Evolutionary conservation across 2,797 vertebrate species (phyloP).

Genomic region (Passerculus sandwichensis): DNA sequence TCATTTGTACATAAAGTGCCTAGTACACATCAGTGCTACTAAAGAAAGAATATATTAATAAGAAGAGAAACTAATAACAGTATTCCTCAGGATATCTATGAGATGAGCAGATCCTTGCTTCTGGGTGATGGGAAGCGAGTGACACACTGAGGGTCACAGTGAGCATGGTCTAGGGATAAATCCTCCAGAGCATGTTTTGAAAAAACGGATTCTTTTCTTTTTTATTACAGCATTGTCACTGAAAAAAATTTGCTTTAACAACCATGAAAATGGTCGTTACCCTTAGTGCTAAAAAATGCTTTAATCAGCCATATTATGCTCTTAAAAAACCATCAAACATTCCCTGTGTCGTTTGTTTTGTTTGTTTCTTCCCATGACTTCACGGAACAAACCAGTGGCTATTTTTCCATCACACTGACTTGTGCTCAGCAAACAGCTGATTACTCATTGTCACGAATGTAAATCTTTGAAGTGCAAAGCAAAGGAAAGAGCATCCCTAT

Average conservation of each 20-base stretch:
- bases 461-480: conserved; percentile 27
- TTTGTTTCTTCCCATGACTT: conserved; percentile 40
- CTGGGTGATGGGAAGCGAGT: conserved; percentile 18
- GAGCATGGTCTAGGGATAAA: not conserved
- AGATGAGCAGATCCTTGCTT: not conserved
- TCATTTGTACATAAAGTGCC: conserved; percentile 31
- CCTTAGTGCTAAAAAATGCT: not conserved
- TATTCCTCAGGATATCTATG: not conserved
- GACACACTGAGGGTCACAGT: not conserved
- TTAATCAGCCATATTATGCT: not conserved
- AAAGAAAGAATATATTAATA: not conserved
- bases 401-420: not conserved
- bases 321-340: not conserved
- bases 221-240: not conserved
- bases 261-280: not conserved
- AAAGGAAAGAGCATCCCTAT: not conserved
- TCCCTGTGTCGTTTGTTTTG: not conserved
- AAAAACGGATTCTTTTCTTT: not conserved
- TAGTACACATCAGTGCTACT: not conserved
- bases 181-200: not conserved
- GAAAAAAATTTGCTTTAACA: not conserved
- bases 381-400: not conserved
- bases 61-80: conserved; percentile 15
- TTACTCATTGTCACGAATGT: not conserved
- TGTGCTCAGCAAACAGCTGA: not conserved